A percentile compares a stretch with the other conserved stretches of the same genome.
Evolutionary conservation across 2,113 vertebrate species (phyloP).

Genomic region (Charadrius vociferus): DNA sequence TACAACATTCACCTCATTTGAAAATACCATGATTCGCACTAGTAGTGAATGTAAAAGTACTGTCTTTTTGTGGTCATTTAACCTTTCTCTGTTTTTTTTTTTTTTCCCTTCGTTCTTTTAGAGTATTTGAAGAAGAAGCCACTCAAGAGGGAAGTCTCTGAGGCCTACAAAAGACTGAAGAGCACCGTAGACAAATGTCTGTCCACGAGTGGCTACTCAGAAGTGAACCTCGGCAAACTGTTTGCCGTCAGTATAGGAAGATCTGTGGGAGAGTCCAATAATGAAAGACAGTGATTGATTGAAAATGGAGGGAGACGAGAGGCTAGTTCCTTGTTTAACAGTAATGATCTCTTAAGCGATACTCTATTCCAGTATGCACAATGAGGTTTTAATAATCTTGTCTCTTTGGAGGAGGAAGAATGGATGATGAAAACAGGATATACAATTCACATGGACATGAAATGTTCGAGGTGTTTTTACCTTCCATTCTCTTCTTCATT

Average conservation of each 20-base stretch:
- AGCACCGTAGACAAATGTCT: conserved; percentile 85
- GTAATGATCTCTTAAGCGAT: not conserved
- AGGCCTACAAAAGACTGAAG: conserved; percentile 86
- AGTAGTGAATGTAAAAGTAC: not conserved
- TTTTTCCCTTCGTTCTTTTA: conserved; percentile 41
- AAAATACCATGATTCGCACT: not conserved
- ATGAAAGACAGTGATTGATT: not conserved
- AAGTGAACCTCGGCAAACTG: conserved; percentile 93
- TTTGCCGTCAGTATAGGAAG: conserved; percentile 69
- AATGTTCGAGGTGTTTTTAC: not conserved
- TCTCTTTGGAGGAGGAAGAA: not conserved
- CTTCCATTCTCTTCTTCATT: not conserved
- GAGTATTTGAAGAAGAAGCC: conserved; percentile 60
- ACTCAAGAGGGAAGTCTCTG: not conserved
- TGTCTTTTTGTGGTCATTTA: not conserved
- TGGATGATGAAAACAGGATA: not conserved
- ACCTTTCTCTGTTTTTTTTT: not conserved
- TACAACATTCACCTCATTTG: fast-evolving
- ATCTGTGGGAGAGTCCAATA: conserved; percentile 16
- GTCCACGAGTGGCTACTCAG: conserved; percentile 87
- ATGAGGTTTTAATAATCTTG: not conserved
- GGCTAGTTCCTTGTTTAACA: not conserved
- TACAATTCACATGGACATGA: not conserved
- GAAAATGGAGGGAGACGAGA: not conserved
- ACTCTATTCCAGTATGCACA: not conserved